Conservation (phyloP, 2,797 vertebrate genomes). For the Esox masquinongy region DNA sequence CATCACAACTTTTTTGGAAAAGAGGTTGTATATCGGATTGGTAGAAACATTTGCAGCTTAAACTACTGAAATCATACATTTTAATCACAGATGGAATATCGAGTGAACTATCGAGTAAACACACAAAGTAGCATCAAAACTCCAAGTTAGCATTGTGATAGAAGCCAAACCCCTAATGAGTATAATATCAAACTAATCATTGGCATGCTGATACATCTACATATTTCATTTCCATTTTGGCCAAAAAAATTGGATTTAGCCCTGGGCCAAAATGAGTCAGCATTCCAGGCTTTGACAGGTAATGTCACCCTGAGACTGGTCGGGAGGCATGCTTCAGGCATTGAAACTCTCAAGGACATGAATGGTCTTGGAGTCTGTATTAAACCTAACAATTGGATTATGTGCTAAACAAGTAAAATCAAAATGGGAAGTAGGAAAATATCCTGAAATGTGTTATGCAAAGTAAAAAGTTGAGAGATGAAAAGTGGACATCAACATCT, state of each 20-base stretch:
- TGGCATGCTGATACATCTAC: conserved; percentile 28
- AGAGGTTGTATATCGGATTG: not conserved
- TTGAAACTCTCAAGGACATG: conserved; percentile 35
- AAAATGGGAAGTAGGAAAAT: conserved; percentile 40
- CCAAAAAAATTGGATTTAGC: conserved; percentile 42
- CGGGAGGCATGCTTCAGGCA: conserved; percentile 43
- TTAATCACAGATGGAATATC: not conserved
- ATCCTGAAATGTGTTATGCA: conserved; percentile 1
- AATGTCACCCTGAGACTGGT: conserved; percentile 37
- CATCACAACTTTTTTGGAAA: too few relatives aligned
- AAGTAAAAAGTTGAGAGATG: conserved; percentile 35
- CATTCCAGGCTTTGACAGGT: conserved; percentile 26
- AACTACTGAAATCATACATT: not conserved
- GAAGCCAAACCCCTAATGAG: conserved; percentile 20
- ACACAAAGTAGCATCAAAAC: not conserved
- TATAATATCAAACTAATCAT: conserved; percentile 24
- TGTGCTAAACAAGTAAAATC: conserved; percentile 25
- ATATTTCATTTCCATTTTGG: conserved; percentile 50
- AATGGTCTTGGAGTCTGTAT: conserved; percentile 14
- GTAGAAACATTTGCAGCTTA: not conserved
- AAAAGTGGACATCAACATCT: conserved; percentile 53
- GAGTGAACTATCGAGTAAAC: not conserved
- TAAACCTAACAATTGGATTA: conserved; percentile 19
- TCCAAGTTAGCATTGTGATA: not conserved
- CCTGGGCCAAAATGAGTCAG: conserved; percentile 45